Percentiles rank a stretch among this genome's conserved stretches.
These are phyloP conservation scores for Caracal caracal DNA, from an alignment of 2,113 vertebrate species.

Conservation along the genomic window DNA sequence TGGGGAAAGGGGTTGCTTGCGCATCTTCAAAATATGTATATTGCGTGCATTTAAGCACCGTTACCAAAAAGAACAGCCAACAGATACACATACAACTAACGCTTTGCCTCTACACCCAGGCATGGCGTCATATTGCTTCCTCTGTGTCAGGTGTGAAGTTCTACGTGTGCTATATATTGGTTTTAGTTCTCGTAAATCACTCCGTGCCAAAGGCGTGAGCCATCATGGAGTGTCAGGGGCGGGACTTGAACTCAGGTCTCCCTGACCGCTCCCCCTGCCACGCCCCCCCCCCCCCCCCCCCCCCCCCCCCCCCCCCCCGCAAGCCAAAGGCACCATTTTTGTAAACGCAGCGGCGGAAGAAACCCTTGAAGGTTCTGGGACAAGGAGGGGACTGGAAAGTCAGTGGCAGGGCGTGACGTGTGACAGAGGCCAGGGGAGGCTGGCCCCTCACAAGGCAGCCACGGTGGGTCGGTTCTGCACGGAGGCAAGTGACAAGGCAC, in stretches of 20 bases:
- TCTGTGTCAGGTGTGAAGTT: too few relatives aligned
- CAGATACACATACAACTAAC: not conserved
- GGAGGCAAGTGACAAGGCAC: not conserved
- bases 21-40: not conserved
- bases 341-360: not conserved
- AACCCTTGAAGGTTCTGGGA: not conserved
- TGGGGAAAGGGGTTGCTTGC: not conserved
- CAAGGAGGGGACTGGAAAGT: not conserved
- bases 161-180: fast-evolving
- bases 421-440: too few relatives aligned
- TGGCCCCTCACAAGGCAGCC: fast-evolving
- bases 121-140: too few relatives aligned
- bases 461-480: not conserved
- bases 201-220: not conserved
- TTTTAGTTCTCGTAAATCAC: not conserved
- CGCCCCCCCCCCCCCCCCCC: too few relatives aligned
- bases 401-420: fast-evolving
- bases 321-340: not conserved
- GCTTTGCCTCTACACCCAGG: not conserved
- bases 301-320: too few relatives aligned
- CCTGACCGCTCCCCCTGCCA: not conserved
- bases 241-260: not conserved
- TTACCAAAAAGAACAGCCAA: not conserved
- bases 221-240: not conserved
- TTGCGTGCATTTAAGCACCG: not conserved